Percentiles rank a stretch among this genome's conserved stretches.
These are phyloP conservation scores for Pituophis catenifer DNA, from an alignment of 2,113 vertebrate genomes.

Conservation along the genomic window DNA sequence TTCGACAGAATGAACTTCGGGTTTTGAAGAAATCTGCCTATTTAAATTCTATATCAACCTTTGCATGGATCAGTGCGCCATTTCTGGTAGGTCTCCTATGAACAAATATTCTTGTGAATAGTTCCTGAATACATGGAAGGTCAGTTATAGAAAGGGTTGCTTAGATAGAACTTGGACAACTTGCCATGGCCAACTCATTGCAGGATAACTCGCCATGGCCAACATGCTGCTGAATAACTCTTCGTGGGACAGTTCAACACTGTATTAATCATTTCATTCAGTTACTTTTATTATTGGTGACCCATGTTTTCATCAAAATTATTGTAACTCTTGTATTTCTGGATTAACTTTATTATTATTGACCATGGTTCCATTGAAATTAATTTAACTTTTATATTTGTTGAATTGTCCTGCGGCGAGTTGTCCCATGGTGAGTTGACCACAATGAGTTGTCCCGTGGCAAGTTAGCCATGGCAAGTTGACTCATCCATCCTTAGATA, in stretches of 20 bases:
- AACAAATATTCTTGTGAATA: background rate
- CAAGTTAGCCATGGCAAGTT: background rate
- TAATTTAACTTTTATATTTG: background rate
- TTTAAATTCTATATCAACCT: constrained; percentile 81
- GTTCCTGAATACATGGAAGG: background rate
- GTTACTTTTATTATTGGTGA: background rate
- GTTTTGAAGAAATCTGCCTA: constrained; percentile 81
- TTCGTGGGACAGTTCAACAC: background rate
- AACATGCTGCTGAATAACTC: background rate
- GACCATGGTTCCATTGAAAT: background rate
- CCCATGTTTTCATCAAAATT: background rate
- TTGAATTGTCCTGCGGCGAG: background rate
- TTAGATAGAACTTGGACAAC: background rate
- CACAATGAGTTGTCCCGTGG: too few species aligned
- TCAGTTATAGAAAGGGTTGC: background rate
- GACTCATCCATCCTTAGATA: background rate
- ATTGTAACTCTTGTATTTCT: background rate
- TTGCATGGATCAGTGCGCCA: constrained; percentile 87
- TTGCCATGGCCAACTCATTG: background rate
- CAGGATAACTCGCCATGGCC: too few species aligned
- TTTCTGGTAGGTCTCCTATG: constrained; percentile 79
- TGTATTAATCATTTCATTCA: background rate
- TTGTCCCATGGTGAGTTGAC: background rate
- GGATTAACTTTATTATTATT: background rate
- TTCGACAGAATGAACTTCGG: constrained; percentile 82